Percentiles rank a stretch among this genome's conserved stretches.
Evolutionary conservation across 2,888 invertebrate species (phyloP).

Genomic region (Tortrix viridana): DNA sequence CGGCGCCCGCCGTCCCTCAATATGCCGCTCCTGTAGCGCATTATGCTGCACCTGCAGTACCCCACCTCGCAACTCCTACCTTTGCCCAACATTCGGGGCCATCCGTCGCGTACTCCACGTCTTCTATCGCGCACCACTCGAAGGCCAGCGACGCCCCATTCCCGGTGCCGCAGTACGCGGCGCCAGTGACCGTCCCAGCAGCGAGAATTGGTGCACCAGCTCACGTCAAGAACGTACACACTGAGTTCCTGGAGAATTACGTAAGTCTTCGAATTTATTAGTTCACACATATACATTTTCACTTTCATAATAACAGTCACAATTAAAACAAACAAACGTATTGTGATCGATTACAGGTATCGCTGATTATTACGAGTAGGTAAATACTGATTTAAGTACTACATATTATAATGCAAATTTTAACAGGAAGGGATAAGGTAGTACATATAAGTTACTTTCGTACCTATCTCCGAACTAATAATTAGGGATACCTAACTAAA

Average conservation of each 20-base stretch:
- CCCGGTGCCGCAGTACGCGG: slow-evolving; percentile 39
- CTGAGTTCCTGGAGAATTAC: slow-evolving; percentile 86
- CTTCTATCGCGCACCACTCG: slow-evolving; percentile 36
- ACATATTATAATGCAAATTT: too few relatives aligned
- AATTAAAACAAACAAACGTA: neutral
- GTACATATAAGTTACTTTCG: too few relatives aligned
- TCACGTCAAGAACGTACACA: slow-evolving; percentile 81
- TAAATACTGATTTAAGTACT: too few relatives aligned
- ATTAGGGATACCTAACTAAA: too few relatives aligned
- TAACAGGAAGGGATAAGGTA: too few relatives aligned
- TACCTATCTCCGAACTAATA: too few relatives aligned
- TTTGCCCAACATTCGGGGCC: slow-evolving; percentile 35
- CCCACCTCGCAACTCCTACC: slow-evolving; percentile 39
- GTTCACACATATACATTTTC: neutral
- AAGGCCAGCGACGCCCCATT: slow-evolving; percentile 30
- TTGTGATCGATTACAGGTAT: too few relatives aligned
- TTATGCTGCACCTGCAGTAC: slow-evolving; percentile 46
- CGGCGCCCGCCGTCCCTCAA: slow-evolving; percentile 44
- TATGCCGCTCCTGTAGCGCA: slow-evolving; percentile 44
- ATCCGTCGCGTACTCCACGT: slow-evolving; percentile 28
- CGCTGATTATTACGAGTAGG: too few relatives aligned
- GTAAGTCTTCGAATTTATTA: slow-evolving; percentile 69
- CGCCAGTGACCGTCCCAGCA: slow-evolving; percentile 40
- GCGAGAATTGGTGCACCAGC: slow-evolving; percentile 42
- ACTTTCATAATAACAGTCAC: neutral